Evolutionary conservation across 2,888 invertebrate genomes (phyloP).

Genomic region (Caenorhabditis becei): DNA sequence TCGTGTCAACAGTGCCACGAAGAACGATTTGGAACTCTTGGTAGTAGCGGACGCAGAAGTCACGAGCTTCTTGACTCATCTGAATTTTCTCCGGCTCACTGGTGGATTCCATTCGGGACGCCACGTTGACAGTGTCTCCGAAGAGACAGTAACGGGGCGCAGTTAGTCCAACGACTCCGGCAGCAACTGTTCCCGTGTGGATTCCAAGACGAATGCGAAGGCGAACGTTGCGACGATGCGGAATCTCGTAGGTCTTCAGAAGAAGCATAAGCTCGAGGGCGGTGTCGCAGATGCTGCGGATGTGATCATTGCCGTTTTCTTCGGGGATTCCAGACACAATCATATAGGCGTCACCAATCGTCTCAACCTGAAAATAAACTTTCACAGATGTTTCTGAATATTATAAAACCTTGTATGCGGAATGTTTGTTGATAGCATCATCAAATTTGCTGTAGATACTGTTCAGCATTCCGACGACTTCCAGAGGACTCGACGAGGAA

Average conservation of each 20-base stretch:
- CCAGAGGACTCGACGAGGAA: conserved; percentile 69
- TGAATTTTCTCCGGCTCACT: conserved; percentile 79
- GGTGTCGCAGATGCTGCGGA: conserved; percentile 74
- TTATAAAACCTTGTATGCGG: conserved; percentile 67
- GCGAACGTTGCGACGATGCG: conserved; percentile 72
- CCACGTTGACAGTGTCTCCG: conserved; percentile 80
- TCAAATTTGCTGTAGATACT: conserved; percentile 80
- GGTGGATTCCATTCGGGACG: conserved; percentile 79
- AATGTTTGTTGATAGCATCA: conserved; percentile 76
- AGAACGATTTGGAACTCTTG: conserved; percentile 73
- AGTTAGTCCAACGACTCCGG: conserved; percentile 80
- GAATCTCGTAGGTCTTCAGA: conserved; percentile 72
- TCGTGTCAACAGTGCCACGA: conserved; percentile 77
- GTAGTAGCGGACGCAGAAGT: conserved; percentile 67
- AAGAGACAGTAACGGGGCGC: conserved; percentile 81
- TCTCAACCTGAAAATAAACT: neutral
- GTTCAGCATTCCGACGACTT: conserved; percentile 75
- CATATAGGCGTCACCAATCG: conserved; percentile 81
- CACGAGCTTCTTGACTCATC: conserved; percentile 70
- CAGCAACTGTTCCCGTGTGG: conserved; percentile 79
- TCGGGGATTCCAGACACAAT: conserved; percentile 79
- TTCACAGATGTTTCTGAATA: neutral
- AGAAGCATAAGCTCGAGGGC: conserved; percentile 77
- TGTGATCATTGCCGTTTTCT: conserved; percentile 77
- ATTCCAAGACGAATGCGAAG: conserved; percentile 79